Percentiles rank a stretch among this genome's conserved stretches.
phyloP scores from a whole-genome alignment of 2,888 invertebrate genomes.

The Callyntrura sp. region DNA sequence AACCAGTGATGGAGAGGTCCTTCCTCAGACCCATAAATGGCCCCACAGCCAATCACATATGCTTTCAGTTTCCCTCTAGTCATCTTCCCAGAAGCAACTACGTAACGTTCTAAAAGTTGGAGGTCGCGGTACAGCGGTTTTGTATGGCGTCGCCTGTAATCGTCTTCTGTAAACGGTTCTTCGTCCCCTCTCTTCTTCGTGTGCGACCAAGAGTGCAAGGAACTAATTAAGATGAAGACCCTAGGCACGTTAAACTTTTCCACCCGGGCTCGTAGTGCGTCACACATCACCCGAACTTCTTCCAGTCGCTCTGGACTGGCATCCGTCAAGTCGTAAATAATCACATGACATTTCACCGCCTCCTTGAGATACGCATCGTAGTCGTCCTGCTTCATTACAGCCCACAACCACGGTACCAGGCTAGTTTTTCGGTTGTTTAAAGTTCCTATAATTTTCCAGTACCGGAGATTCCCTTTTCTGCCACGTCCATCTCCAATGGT shows the following conservation, averaged over 20 bases:
- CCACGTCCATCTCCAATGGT: no score
- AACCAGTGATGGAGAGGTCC: slow-evolving; percentile 89
- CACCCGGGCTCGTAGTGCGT: slow-evolving; percentile 75
- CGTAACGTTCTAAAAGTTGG: slow-evolving; percentile 82
- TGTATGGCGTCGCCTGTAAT: slow-evolving; percentile 80
- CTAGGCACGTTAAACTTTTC: slow-evolving; percentile 75
- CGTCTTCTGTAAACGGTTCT: slow-evolving; percentile 72
- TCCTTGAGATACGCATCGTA: slow-evolving; percentile 80
- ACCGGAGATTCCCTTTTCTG: slow-evolving; percentile 65
- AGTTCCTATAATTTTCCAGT: slow-evolving; percentile 63
- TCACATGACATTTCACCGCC: slow-evolving; percentile 79
- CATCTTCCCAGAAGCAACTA: slow-evolving; percentile 83
- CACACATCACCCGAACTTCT: slow-evolving; percentile 80
- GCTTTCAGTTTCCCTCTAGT: slow-evolving; percentile 85
- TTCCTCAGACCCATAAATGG: slow-evolving; percentile 89
- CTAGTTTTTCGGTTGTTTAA: slow-evolving; percentile 58
- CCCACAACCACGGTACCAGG: slow-evolving; percentile 81
- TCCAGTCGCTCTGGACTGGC: slow-evolving; percentile 78
- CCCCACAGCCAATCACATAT: slow-evolving; percentile 88
- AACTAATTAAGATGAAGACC: slow-evolving; percentile 81
- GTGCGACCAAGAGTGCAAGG: slow-evolving; percentile 82
- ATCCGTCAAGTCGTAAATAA: slow-evolving; percentile 82
- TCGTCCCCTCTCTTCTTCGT: slow-evolving; percentile 66
- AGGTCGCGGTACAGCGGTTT: slow-evolving; percentile 81
- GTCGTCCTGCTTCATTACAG: slow-evolving; percentile 79